Conservation (phyloP, 37 sponge, comb jelly and placozoan genomes). For the Aphrocallistes beatrix region DNA sequence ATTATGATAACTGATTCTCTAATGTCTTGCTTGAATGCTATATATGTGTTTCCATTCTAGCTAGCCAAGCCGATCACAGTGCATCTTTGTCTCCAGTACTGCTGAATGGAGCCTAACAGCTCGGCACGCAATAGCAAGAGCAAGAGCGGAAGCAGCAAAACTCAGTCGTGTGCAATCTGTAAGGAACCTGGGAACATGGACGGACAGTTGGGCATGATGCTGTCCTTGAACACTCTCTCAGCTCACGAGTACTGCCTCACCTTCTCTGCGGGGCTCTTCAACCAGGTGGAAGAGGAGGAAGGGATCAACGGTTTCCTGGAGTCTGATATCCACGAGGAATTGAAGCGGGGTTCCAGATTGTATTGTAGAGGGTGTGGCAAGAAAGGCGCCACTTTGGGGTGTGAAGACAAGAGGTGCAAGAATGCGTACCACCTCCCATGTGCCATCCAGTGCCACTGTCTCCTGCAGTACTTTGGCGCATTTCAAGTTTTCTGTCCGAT, state of each 20-base stretch:
- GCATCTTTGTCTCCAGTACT: too few species aligned
- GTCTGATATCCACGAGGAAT: background rate
- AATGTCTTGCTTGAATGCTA: too few species aligned
- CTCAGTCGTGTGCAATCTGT: background rate
- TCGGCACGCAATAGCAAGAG: too few species aligned
- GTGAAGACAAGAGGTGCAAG: background rate
- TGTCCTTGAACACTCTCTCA: background rate
- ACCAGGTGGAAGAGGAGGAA: background rate
- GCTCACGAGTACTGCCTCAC: conserved; percentile 7
- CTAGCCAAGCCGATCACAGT: too few species aligned
- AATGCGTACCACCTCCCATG: background rate
- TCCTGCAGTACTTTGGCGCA: background rate
- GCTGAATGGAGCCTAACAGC: too few species aligned
- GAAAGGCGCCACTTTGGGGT: background rate
- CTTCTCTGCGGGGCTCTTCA: conserved; percentile 2
- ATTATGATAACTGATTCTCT: too few species aligned
- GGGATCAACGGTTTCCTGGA: background rate
- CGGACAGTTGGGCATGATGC: background rate
- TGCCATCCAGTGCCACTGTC: background rate
- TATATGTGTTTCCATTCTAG: too few species aligned
- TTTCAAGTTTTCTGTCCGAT: background rate
- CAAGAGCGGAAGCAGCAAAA: too few species aligned
- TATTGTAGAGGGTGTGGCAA: background rate
- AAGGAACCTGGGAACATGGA: background rate
- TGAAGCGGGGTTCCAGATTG: background rate